Evolutionary conservation across 2,113 vertebrate genomes (phyloP), one percentile per base, ranked within the genome.

Genomic region (Chaetorhynchus papuensis): DNA sequence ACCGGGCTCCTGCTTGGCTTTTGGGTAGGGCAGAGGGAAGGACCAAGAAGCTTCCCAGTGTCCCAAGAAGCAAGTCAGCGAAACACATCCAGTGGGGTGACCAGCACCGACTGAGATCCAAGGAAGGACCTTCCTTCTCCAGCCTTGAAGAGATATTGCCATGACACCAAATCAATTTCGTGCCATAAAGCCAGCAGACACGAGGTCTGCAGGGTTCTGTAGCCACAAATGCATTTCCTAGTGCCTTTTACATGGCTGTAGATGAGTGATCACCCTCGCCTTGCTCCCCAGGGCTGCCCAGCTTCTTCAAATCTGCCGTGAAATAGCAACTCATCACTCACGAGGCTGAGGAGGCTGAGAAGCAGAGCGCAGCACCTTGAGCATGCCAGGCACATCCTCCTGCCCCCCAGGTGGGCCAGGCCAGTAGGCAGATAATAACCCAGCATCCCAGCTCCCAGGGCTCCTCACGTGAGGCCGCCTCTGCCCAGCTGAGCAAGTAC

Each of bases 341-440:
- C 0, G 1, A 41, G 56, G 28, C 65, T 53, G 86, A 88, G 65
- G 65, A 41, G 41, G 75, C 80, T 17, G 68, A 77, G 61, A 42
- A 31, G 15, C 47, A n/a, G 57, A 69, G 39, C 0, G 0, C 0
- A 2, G 61, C 3, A 19, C 71, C 53, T 42, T 27, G 41, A 77
- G 22, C 60, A 39, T 66, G 50, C 37, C 41, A 69, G 64, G 39
- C 82, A 75, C 79, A 47, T 88, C 53, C 13, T 90, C 33, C 24
- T n/a, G 20, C 57, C 17, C 5, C 47, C 35, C 9, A 10, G 22
- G 44, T 28, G 57, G 41, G 54, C 60, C 20, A 24, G 13, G 17
- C 52, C 14, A 20, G 50, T 47, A 72, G 41, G 52, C 68, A 68
- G 50, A 37, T 41, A 10, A 15, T 35, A 91, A 44, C 24, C 41